Evolutionary conservation across 2,888 invertebrate genomes (phyloP).

Genomic region (Zaprionus lineosus): DNA sequence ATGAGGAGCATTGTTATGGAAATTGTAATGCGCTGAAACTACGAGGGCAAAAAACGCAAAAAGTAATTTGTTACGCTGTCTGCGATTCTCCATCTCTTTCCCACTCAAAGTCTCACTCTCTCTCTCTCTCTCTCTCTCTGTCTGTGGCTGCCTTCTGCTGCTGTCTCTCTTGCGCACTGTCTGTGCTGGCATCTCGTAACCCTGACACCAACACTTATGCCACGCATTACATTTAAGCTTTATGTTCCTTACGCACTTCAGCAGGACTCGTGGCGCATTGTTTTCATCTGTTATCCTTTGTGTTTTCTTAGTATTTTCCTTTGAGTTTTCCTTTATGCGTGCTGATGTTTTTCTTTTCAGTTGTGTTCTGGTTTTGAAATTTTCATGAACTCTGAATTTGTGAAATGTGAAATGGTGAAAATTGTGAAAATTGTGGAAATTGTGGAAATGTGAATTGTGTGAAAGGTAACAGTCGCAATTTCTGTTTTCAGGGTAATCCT

Average conservation of each 20-base stretch:
- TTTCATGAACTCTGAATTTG: slow-evolving; percentile 62
- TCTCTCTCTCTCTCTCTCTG: neutral
- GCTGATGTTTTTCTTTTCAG: slow-evolving; percentile 31
- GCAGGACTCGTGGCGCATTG: slow-evolving; percentile 37
- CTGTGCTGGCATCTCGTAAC: slow-evolving; percentile 32
- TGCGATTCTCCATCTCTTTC: slow-evolving; percentile 3
- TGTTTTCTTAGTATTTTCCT: slow-evolving; percentile 1
- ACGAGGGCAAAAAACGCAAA: slow-evolving; percentile 38
- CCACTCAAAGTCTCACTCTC: neutral
- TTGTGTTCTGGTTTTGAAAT: slow-evolving; percentile 55
- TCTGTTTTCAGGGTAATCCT: slow-evolving; percentile 54
- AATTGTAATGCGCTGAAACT: slow-evolving; percentile 55
- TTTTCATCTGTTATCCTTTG: slow-evolving; percentile 25
- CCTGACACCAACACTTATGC: slow-evolving; percentile 58
- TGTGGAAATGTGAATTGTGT: slow-evolving; percentile 42
- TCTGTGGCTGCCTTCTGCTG: slow-evolving; percentile 10
- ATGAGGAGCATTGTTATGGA: slow-evolving; percentile 72
- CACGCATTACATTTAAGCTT: slow-evolving; percentile 70
- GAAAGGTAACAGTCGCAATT: slow-evolving; percentile 44
- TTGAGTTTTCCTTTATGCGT: slow-evolving; percentile 22
- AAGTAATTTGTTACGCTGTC: slow-evolving; percentile 56
- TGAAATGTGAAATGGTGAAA: neutral
- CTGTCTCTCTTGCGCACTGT: neutral
- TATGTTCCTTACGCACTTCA: slow-evolving; percentile 58
- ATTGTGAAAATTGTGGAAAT: no score